Base-by-base conservation (phyloP, 2,797 vertebrate species). In the Melanotaenia boesemani region DNA sequence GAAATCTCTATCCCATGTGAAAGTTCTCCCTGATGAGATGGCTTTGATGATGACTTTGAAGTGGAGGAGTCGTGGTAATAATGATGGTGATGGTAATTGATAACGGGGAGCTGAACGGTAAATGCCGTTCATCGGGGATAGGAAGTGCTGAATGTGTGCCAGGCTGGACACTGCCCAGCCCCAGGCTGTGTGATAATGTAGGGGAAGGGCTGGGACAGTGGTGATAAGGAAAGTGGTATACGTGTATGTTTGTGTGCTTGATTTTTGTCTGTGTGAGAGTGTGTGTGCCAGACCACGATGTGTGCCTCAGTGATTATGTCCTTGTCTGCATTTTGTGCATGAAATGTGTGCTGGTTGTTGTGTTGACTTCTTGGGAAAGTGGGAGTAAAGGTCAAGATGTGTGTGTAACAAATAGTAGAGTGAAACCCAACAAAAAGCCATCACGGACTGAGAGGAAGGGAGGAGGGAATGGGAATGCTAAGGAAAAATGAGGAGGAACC, bases 31-130 rank as follows among this genome's bases (percentile, higher is more conserved):
- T 8, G 66, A 79, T 76, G 84, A 86, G 55, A 52, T 6, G 36
- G 70, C 88, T 89, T 89, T 93, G 89, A 92, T 83, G 86, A 28
- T 13, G 83, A 6, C 91, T 92, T 92, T 92, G 91, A 93, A 83
- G 91, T 89, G 73, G 62, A 81, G 80, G 72, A 67, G 63, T 80
- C 58, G 62, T 24, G 82, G 88, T 88, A 87, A 88, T 87, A 88
- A 84, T 63, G 84, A 37, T 0, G 81, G 85, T 85, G 85, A 89
- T 81, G 82, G 83, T 87, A 75, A 92, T 91, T 83, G 89, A 92
- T 93, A 94, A 88, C 77, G 76, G 77, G 46, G 88, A 85, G 87
- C 83, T 86, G 87, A 86, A 86, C 70, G 70, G 85, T 69, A 92
- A 93, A 89, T 89, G 89, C 83, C 60, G 85, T 83, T 91, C 89